These are phyloP conservation scores for Alectura lathami DNA, from an alignment of 2,113 vertebrate species.

Conservation along the genomic window DNA sequence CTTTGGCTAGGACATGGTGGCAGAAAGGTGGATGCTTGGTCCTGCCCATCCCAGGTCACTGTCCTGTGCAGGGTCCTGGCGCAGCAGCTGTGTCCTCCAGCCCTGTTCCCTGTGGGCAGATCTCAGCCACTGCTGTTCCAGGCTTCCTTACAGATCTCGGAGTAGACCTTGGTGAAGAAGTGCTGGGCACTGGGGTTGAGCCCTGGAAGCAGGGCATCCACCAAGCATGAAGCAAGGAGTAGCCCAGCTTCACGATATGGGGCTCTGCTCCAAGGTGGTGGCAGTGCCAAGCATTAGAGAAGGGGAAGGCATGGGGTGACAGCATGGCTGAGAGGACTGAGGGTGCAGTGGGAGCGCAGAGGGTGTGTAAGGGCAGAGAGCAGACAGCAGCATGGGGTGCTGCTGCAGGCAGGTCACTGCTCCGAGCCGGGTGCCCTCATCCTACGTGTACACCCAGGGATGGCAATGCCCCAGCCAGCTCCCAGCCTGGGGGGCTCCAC, in stretches of 20 bases:
- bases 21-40: neutral
- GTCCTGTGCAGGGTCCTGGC: neutral
- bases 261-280: neutral
- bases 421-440: neutral
- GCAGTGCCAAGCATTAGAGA: rapidly evolving
- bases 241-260: neutral
- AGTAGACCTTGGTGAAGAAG: constrained; percentile 78
- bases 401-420: neutral
- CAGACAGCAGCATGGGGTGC: neutral
- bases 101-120: neutral
- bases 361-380: too few relatives aligned
- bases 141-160: constrained; percentile 69
- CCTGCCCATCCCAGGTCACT: constrained; percentile 20
- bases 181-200: constrained; percentile 76
- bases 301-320: neutral
- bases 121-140: neutral
- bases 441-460: constrained; percentile 83
- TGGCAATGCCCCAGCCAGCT: constrained; percentile 34
- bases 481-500: neutral
- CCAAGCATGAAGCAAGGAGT: neutral
- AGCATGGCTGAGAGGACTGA: neutral
- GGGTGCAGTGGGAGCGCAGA: neutral
- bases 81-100: neutral
- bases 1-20: rapidly evolving
- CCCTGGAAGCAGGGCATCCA: constrained; percentile 28